Evolutionary conservation across 1,140 invertebrate species (phyloP), one percentile per base, ranked within the genome.

Genomic region (Drosophila mojavensis): DNA sequence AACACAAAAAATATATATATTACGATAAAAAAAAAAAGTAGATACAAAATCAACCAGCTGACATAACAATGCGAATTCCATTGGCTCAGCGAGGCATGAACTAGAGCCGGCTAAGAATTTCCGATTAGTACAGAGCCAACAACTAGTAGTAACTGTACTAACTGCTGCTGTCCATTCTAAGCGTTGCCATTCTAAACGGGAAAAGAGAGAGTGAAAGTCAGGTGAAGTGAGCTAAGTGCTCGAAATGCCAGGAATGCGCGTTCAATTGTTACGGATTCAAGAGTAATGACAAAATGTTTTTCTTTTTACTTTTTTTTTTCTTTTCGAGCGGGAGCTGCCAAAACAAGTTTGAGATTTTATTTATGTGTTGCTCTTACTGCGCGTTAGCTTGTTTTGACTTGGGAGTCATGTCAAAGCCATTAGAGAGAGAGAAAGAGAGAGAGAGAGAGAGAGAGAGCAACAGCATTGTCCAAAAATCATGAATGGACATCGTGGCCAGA

Each of bases 51-150:
- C 33, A 65, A 39, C 53, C 48, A 71, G 33, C 24, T 41, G 26
- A 58, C 48, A 70, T 36, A 75, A 72, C 73, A 75, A 75, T 64
- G 24, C 28, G 60, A 70, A 86, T 86, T 86, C 83, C 83, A 75
- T 58, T 67, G 43, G 69, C 45, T 47, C 84, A 83, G 48, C 73
- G 54, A 89, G 73, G 79, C 84, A 86, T 86, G 77, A 86, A 88
- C 79, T 83, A 88, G 79, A 70, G 63, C 67, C 62, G 67, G 63
- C 80, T 68, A 79, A 88, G 83, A 86, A 86, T 83, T 60, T 76
- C 15, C 51, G 69, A 78, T 65, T 41, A 63, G 24, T 48, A 45
- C 39, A 39, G 20, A 51, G 11, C 39, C 54, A 15, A 10, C 15
- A 41, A 56, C 54, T 56, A 11, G 1, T 36, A 7, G 3, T 28